Evolutionary conservation across 2,797 vertebrate genomes (phyloP).

Genomic region (Allochrocebus solatus): DNA sequence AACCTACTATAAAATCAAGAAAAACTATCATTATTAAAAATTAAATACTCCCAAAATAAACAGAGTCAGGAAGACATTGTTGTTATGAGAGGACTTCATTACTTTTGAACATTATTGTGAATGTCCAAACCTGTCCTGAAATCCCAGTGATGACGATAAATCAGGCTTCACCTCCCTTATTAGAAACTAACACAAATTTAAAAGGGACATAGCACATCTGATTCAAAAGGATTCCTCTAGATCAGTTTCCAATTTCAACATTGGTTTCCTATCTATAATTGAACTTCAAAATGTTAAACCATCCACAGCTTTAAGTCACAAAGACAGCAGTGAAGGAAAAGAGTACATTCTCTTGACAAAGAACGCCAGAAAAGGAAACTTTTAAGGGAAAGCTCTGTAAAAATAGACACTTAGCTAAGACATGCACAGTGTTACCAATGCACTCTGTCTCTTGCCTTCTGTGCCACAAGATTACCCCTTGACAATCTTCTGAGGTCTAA

Average conservation of each 20-base stretch:
- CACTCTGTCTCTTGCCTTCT: not conserved
- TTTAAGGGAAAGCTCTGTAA: not conserved
- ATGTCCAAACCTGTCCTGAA: not conserved
- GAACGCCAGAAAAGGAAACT: not conserved
- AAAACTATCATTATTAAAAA: constrained; percentile 44
- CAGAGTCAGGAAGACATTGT: not conserved
- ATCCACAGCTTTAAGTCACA: not conserved
- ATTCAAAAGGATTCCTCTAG: not conserved
- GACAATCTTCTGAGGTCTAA: not conserved
- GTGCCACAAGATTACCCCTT: not conserved
- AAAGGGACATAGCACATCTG: not conserved
- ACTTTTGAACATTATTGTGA: not conserved
- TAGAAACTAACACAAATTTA: constrained; percentile 5
- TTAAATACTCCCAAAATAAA: constrained; percentile 43
- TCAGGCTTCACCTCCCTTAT: not conserved
- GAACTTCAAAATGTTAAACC: constrained; percentile 34
- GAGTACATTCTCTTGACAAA: not conserved
- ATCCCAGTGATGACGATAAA: not conserved
- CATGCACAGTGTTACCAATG: not conserved
- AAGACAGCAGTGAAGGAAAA: constrained; percentile 14
- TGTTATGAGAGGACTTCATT: not conserved
- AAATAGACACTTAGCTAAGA: not conserved
- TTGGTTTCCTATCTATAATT: constrained; percentile 36
- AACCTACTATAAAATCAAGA: constrained; percentile 15
- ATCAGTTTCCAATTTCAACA: not conserved